Evolutionary conservation across 2,888 invertebrate genomes (phyloP).

Genomic region (Mythimna ferrago): DNA sequence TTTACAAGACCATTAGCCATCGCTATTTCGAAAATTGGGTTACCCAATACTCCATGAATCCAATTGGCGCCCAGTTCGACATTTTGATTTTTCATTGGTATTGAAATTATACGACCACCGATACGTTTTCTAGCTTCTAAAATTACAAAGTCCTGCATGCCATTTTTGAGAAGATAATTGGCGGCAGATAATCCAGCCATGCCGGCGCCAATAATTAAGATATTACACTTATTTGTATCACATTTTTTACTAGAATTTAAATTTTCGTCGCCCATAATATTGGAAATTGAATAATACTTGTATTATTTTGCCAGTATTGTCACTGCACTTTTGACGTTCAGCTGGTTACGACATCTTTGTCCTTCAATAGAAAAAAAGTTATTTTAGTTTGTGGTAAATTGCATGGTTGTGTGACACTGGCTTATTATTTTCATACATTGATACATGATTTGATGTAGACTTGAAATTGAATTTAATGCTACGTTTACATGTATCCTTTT

Average conservation of each 20-base stretch:
- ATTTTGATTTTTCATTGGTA: conserved; percentile 92
- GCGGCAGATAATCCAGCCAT: conserved; percentile 96
- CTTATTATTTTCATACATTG: background rate
- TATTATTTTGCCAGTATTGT: conserved; percentile 76
- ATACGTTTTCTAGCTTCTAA: conserved; percentile 95
- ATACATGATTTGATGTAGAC: background rate
- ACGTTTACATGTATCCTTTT: too few species aligned
- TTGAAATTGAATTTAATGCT: too few species aligned
- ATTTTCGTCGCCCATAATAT: conserved; percentile 89
- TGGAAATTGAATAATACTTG: conserved; percentile 76
- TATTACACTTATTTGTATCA: conserved; percentile 91
- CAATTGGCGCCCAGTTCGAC: conserved; percentile 98
- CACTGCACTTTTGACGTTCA: conserved; percentile 83
- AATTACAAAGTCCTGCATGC: conserved; percentile 94
- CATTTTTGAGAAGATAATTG: conserved; percentile 95
- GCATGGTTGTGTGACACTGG: background rate
- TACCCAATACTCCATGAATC: conserved; percentile 97
- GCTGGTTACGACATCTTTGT: conserved; percentile 80
- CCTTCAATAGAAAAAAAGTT: conserved; percentile 35
- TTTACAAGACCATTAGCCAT: conserved; percentile 96
- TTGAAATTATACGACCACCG: conserved; percentile 95
- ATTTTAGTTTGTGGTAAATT: conserved; percentile 18
- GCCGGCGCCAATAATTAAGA: conserved; percentile 96
- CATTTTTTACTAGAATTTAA: conserved; percentile 88
- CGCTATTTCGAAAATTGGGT: conserved; percentile 96